Conservation (phyloP, 2,888 invertebrate genomes). For the Microctonus aethiopoides region DNA sequence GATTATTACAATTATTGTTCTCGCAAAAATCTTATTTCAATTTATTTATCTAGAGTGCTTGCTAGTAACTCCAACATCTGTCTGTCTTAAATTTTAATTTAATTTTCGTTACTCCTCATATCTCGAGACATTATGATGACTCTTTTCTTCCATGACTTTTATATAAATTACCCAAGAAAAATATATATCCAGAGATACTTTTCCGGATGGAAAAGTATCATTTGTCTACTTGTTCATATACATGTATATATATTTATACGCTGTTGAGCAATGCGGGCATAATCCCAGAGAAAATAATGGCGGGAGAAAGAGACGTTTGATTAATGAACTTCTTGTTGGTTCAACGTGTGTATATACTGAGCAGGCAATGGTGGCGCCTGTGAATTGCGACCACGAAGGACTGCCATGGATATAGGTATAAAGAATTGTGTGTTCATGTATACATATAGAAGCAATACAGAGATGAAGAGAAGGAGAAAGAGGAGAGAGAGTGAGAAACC, state of each 20-base stretch:
- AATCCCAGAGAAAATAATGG: conserved; percentile 28
- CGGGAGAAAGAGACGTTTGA: conserved; percentile 45
- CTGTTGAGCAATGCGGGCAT: neutral
- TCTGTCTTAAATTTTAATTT: neutral
- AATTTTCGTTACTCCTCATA: neutral
- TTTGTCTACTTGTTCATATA: neutral
- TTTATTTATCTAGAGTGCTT: neutral
- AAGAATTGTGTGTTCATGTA: neutral
- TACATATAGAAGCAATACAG: neutral
- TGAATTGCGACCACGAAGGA: neutral
- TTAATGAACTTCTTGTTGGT: conserved; percentile 57
- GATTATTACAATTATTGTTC: no score
- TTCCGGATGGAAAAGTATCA: neutral
- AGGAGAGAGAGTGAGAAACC: no score
- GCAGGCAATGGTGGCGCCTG: conserved; percentile 14
- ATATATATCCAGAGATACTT: neutral
- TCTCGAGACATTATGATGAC: neutral
- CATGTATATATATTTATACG: neutral
- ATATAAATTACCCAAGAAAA: neutral
- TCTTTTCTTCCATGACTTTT: neutral
- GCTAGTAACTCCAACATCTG: neutral
- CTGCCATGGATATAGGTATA: conserved; percentile 2
- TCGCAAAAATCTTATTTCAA: neutral
- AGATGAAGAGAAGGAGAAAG: neutral
- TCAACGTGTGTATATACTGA: conserved; percentile 46